phyloP scores from a whole-genome alignment of 1,140 invertebrate genomes.

The Magallana angulata region DNA sequence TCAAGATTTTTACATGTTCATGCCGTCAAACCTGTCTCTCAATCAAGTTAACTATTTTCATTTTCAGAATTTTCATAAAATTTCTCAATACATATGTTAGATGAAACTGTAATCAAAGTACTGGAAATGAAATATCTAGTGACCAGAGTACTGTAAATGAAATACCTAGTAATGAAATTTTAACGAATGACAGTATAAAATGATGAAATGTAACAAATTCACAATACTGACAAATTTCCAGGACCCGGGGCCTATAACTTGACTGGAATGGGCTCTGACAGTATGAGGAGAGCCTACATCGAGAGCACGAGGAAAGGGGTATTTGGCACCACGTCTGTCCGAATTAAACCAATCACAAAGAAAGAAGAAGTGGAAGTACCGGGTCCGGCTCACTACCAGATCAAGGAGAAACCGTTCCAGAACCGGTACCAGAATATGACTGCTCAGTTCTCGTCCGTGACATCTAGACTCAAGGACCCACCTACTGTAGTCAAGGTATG shows the following conservation, averaged over 20 bases:
- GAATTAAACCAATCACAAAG: conserved; percentile 66
- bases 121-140: no score
- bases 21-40: no score
- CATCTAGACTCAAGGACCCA: neutral
- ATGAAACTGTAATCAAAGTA: no score
- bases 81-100: no score
- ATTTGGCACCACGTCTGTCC: conserved; percentile 74
- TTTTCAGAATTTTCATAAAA: no score
- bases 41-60: no score
- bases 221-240: conserved; percentile 42
- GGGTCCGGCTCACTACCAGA: conserved; percentile 74
- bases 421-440: conserved; percentile 67
- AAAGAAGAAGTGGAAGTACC: conserved; percentile 72
- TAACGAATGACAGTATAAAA: no score
- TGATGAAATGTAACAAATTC: no score
- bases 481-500: conserved; percentile 22
- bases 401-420: conserved; percentile 71
- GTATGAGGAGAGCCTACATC: conserved; percentile 77
- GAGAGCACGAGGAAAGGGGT: conserved; percentile 75
- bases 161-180: no score
- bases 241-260: conserved; percentile 79
- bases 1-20: no score
- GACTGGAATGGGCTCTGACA: conserved; percentile 77
- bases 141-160: no score
- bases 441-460: conserved; percentile 76